Percentiles rank a stretch among this genome's conserved stretches.
phyloP scores from a whole-genome alignment of 1,140 invertebrate genomes.

The Lordiphosa collinella region DNA sequence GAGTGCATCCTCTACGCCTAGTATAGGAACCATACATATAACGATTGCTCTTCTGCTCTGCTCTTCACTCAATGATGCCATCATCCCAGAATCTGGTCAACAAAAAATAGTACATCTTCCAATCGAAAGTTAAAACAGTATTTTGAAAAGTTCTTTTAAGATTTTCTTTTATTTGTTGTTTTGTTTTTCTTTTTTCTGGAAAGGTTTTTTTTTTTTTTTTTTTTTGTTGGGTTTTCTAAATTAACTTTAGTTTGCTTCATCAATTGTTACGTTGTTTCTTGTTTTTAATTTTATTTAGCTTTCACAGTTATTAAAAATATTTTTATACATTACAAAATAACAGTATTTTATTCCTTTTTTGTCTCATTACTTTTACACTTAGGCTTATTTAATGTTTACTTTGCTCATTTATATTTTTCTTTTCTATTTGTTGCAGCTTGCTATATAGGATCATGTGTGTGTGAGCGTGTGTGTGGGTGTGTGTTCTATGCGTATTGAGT shows the following conservation, averaged over 20 bases:
- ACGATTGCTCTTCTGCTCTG: slow-evolving; percentile 40
- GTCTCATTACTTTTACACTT: slow-evolving; percentile 49
- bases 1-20: too few relatives aligned
- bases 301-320: slow-evolving; percentile 80
- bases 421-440: slow-evolving; percentile 60
- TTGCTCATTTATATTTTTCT: slow-evolving; percentile 49
- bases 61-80: slow-evolving; percentile 58
- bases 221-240: slow-evolving; percentile 42
- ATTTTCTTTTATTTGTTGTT: slow-evolving; percentile 58
- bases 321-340: slow-evolving; percentile 80
- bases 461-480: slow-evolving; percentile 15
- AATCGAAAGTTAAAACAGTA: slow-evolving; percentile 48
- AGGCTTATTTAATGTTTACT: slow-evolving; percentile 68
- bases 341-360: slow-evolving; percentile 74
- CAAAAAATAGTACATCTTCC: slow-evolving; percentile 18
- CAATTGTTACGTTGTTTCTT: slow-evolving; percentile 55
- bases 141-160: slow-evolving; percentile 51
- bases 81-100: slow-evolving; percentile 45
- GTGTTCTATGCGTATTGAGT: slow-evolving; percentile 1
- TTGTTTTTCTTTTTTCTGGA: slow-evolving; percentile 51
- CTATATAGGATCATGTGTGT: slow-evolving; percentile 54
- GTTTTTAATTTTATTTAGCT: slow-evolving; percentile 79
- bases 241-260: slow-evolving; percentile 53
- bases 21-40: too few relatives aligned
- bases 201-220: slow-evolving; percentile 47